These are phyloP conservation scores for Choristoneura fumiferana DNA, from an alignment of 1,140 invertebrate genomes.

Conservation along the genomic window DNA sequence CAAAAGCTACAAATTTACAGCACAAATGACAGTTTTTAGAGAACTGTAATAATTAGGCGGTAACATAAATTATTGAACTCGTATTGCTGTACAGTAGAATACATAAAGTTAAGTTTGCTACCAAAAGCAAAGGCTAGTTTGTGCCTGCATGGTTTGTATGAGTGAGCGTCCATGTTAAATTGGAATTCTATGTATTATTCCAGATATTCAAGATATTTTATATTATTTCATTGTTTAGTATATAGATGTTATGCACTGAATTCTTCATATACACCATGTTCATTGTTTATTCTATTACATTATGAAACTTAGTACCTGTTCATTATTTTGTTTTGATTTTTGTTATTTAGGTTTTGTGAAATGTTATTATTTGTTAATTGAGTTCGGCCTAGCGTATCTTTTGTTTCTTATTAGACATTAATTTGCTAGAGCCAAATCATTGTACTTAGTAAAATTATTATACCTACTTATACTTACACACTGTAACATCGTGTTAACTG, in stretches of 20 bases:
- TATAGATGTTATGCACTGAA: slow-evolving; percentile 19
- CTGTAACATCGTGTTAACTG: no score
- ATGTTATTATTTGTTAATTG: background rate
- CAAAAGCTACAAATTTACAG: no score
- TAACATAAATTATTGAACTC: no score
- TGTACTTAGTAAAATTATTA: no score
- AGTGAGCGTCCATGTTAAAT: no score
- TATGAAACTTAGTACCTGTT: slow-evolving; percentile 3
- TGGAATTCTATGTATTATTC: slow-evolving; percentile 13
- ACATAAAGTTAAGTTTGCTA: no score
- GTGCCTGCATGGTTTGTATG: no score
- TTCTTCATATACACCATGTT: slow-evolving; percentile 19
- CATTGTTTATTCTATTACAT: slow-evolving; percentile 5
- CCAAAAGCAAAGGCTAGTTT: no score
- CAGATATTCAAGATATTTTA: slow-evolving; percentile 7
- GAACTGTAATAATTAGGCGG: no score
- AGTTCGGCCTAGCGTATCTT: background rate
- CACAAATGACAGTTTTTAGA: no score
- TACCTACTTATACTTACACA: no score
- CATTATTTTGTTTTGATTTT: background rate
- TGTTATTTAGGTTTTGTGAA: background rate
- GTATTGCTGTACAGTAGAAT: no score
- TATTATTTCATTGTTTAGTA: slow-evolving; percentile 7
- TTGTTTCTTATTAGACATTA: background rate
- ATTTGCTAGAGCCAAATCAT: background rate